phyloP scores from a whole-genome alignment of 64 coral and sea anemone species.

The Actinia tenebrosa region DNA sequence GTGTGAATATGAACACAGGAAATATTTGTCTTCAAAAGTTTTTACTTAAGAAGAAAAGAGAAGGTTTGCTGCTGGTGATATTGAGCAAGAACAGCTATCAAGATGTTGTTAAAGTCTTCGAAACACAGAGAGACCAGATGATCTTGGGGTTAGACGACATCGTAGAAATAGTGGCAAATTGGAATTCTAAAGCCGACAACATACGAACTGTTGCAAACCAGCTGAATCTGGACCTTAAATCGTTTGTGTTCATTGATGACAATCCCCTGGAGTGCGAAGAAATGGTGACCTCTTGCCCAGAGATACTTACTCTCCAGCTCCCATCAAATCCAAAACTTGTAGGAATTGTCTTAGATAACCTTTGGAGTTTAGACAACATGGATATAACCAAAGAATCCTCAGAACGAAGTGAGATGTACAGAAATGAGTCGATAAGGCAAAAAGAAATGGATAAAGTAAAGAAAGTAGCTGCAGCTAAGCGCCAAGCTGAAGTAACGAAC shows the following conservation, averaged over 20 bases:
- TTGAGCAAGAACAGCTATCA: not conserved
- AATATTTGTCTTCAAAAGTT: conserved; percentile 10
- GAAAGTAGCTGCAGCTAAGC: not conserved
- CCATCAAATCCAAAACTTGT: not conserved
- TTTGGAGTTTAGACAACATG: not conserved
- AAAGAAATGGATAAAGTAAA: not conserved
- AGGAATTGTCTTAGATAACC: not conserved
- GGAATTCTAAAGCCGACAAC: not conserved
- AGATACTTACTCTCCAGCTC: not conserved
- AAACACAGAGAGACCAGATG: not conserved
- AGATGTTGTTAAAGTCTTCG: not conserved
- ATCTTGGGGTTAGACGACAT: not conserved
- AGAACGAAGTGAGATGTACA: not conserved
- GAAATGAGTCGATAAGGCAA: not conserved
- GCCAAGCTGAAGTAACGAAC: not conserved
- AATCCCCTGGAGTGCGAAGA: not conserved
- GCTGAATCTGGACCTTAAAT: not conserved
- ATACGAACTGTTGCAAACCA: not conserved
- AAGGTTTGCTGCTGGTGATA: not conserved
- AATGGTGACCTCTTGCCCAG: not conserved
- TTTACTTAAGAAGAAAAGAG: not conserved
- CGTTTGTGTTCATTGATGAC: not conserved
- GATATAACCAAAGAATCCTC: not conserved
- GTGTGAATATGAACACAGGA: not conserved
- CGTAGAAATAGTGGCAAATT: not conserved